A percentile compares a stretch with the other conserved stretches of the same genome.
Conservation (phyloP, 2,797 vertebrate species). For the Thalassophryne amazonica region DNA sequence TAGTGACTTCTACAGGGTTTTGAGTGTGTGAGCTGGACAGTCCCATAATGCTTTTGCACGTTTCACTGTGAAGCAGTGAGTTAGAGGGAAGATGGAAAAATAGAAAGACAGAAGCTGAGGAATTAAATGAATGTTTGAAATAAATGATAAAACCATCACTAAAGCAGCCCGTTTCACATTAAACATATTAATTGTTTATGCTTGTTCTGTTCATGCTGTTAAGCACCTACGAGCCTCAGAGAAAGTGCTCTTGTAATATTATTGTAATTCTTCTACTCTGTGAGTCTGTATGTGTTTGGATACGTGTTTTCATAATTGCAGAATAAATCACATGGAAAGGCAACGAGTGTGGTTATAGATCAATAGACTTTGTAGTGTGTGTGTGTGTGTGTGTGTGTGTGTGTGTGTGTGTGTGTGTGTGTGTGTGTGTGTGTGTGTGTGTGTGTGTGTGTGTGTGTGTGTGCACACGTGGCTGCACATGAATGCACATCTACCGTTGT, state of each 20-base stretch:
- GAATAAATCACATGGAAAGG: conserved; percentile 39
- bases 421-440: not conserved
- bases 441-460: too few relatives aligned
- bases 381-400: not conserved
- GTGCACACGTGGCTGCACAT: too few relatives aligned
- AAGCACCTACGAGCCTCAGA: too few relatives aligned
- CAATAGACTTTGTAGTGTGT: conserved; percentile 12
- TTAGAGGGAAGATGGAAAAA: not conserved
- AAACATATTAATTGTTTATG: too few relatives aligned
- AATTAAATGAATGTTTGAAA: not conserved
- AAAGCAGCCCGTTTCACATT: too few relatives aligned
- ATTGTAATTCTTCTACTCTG: not conserved
- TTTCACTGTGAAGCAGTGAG: not conserved
- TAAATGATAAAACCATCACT: too few relatives aligned
- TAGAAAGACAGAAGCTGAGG: not conserved
- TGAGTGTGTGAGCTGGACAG: too few relatives aligned
- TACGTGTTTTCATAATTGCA: conserved; percentile 38
- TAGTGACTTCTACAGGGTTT: too few relatives aligned
- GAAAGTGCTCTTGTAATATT: not conserved
- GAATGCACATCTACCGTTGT: too few relatives aligned
- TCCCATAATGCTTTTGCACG: too few relatives aligned
- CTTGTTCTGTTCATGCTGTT: too few relatives aligned
- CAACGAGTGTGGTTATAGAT: conserved; percentile 13
- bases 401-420: not conserved
- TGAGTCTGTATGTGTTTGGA: not conserved